phyloP scores from a whole-genome alignment of 2,797 vertebrate species.

The Neostethus bicornis region DNA sequence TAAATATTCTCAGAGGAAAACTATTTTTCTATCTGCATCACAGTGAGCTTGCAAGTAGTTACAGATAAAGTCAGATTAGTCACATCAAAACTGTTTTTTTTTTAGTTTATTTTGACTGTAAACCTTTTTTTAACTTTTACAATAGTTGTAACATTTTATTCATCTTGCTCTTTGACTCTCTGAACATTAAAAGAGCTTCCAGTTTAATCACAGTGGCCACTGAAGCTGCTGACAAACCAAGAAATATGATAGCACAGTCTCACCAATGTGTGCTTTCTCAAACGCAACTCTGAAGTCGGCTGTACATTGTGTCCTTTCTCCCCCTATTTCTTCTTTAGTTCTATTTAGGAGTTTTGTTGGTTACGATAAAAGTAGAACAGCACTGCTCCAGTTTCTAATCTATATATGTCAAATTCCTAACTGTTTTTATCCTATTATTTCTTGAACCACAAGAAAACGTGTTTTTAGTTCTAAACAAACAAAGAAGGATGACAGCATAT shows the following conservation, averaged over 20 bases:
- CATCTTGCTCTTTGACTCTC: not conserved
- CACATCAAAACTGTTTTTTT: conserved; percentile 7
- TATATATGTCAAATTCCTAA: conserved; percentile 39
- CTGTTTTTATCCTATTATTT: not conserved
- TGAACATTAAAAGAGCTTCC: not conserved
- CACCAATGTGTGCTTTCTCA: not conserved
- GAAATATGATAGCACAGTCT: not conserved
- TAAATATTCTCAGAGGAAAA: conserved; percentile 30
- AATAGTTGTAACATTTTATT: not conserved
- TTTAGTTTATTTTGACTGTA: not conserved
- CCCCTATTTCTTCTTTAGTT: not conserved
- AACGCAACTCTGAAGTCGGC: not conserved
- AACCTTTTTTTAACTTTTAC: not conserved
- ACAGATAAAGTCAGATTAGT: not conserved
- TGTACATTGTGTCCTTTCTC: too few relatives aligned
- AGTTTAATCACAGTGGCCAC: not conserved
- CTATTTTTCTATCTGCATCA: conserved; percentile 50
- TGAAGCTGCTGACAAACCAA: not conserved
- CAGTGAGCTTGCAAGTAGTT: conserved; percentile 57
- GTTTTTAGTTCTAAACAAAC: not conserved
- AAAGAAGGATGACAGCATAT: not conserved
- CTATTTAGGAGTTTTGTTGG: conserved; percentile 12
- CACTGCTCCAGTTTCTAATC: conserved; percentile 58
- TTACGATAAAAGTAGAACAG: conserved; percentile 49
- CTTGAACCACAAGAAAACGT: conserved; percentile 6